Conservation (phyloP, 2,888 invertebrate species). For the Laspeyria flexula region DNA sequence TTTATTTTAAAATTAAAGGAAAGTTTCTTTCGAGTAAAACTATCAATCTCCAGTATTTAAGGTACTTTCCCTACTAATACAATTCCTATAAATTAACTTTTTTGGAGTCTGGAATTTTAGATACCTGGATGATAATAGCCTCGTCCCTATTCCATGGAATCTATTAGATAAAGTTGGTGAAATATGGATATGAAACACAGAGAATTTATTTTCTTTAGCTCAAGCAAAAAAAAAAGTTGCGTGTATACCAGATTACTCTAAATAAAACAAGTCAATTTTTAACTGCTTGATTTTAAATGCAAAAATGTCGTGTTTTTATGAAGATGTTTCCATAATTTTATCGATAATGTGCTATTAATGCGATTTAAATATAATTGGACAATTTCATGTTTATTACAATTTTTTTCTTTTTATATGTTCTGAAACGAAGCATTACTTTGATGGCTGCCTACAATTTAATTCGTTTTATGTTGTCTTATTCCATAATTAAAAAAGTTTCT, state of each 20-base stretch:
- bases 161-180: too few relatives aligned
- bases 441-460: not conserved
- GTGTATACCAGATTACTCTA: too few relatives aligned
- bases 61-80: too few relatives aligned
- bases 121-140: too few relatives aligned
- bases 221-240: not conserved
- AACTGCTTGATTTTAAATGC: slow-evolving; percentile 27
- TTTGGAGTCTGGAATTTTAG: too few relatives aligned
- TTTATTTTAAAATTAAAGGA: too few relatives aligned
- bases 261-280: not conserved
- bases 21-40: too few relatives aligned
- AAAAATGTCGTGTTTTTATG: slow-evolving; percentile 40
- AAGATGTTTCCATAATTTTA: slow-evolving; percentile 41
- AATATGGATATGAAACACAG: too few relatives aligned
- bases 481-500: not conserved
- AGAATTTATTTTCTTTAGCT: not conserved
- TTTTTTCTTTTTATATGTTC: not conserved
- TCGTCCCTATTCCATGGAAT: too few relatives aligned
- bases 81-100: too few relatives aligned
- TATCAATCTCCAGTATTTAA: too few relatives aligned
- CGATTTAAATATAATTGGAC: slow-evolving; percentile 39
- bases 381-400: slow-evolving; percentile 1
- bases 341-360: slow-evolving; percentile 40
- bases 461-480: not conserved
- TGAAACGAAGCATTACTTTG: too few relatives aligned